A percentile compares a stretch with the other conserved stretches of the same genome.
Conservation (phyloP, 2,113 vertebrate species). For the Gadus macrocephalus region DNA sequence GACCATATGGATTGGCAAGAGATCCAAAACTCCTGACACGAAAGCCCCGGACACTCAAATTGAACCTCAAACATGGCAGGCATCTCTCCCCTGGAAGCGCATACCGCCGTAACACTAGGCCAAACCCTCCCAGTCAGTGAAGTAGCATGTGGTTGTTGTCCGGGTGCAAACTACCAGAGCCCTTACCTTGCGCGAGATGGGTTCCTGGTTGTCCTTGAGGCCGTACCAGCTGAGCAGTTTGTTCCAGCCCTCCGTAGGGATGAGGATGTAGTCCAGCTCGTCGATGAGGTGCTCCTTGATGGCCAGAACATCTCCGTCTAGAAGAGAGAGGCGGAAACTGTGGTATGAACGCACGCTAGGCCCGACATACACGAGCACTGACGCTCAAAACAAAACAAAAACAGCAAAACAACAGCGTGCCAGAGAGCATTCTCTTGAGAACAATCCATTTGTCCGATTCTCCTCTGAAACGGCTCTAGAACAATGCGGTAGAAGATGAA, state of each 20-base stretch:
- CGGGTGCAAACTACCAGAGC: not conserved
- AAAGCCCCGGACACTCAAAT: too few species aligned
- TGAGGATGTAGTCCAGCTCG: conserved; percentile 96
- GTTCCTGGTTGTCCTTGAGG: conserved; percentile 86
- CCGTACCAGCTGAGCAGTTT: conserved; percentile 98
- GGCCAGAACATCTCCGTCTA: conserved; percentile 90
- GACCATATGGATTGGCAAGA: too few species aligned
- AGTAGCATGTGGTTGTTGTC: not conserved
- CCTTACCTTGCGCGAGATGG: conserved; percentile 93
- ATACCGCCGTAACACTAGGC: too few species aligned
- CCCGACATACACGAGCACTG: not conserved
- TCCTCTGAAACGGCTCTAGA: too few species aligned
- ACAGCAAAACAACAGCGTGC: conserved; percentile 29
- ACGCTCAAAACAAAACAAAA: not conserved
- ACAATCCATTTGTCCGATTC: too few species aligned
- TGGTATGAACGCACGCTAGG: too few species aligned
- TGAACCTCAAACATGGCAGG: too few species aligned
- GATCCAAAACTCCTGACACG: too few species aligned
- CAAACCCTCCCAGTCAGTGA: not conserved
- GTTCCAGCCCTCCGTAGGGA: conserved; percentile 97
- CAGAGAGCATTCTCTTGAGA: conserved; percentile 35
- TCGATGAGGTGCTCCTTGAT: conserved; percentile 99
- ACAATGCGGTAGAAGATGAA: too few species aligned
- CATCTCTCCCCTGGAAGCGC: too few species aligned
- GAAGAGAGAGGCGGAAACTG: not conserved